These are phyloP conservation scores for Meteorus sp. DNA, from an alignment of 1,140 invertebrate genomes.

Conservation along the genomic window DNA sequence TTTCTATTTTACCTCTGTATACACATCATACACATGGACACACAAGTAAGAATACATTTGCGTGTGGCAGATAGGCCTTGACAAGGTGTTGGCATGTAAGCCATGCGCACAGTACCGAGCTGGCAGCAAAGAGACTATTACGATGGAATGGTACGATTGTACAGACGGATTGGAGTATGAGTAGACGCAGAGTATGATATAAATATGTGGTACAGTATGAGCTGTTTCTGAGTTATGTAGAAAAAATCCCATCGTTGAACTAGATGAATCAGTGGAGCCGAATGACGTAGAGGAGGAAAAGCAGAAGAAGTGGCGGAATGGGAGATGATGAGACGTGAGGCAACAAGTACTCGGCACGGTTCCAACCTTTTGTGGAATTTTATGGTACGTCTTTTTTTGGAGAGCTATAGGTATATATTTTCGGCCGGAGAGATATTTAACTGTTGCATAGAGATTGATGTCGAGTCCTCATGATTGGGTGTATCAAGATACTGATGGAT, in stretches of 20 bases:
- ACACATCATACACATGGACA: too few species aligned
- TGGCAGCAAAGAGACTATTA: conserved; percentile 44
- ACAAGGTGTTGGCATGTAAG: conserved; percentile 33
- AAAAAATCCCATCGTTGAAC: conserved; percentile 16
- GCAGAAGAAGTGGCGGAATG: conserved; percentile 10
- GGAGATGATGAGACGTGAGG: conserved; percentile 28
- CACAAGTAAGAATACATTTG: too few species aligned
- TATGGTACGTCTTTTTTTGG: conserved; percentile 12
- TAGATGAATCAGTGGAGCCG: neutral
- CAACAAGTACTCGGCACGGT: conserved; percentile 45
- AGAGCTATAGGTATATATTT: too few species aligned
- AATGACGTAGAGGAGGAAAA: neutral
- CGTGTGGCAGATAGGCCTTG: too few species aligned
- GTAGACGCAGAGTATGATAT: conserved; percentile 21
- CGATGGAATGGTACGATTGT: conserved; percentile 46
- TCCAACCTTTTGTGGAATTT: conserved; percentile 38
- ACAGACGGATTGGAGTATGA: conserved; percentile 30
- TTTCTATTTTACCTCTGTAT: too few species aligned
- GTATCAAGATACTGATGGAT: too few species aligned
- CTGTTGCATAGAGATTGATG: neutral
- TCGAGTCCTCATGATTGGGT: too few species aligned
- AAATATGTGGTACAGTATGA: conserved; percentile 17
- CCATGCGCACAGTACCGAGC: conserved; percentile 24
- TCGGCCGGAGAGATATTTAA: too few species aligned
- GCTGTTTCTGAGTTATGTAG: too few species aligned